Evolutionary conservation across 2,113 vertebrate species (phyloP).

Genomic region (Chamaea fasciata): DNA sequence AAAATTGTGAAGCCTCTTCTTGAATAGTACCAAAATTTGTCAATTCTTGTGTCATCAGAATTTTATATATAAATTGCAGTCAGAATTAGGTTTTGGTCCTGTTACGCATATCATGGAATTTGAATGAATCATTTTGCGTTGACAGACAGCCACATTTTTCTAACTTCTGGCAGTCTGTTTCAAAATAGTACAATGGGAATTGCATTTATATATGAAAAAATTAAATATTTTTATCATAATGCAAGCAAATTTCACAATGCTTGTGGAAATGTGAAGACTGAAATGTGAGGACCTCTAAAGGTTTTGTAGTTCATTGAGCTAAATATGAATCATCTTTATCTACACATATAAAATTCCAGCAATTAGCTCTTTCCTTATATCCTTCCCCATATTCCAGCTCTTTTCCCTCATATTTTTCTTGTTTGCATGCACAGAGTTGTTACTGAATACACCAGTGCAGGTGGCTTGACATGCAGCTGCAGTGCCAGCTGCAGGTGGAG

Average conservation of each 20-base stretch:
- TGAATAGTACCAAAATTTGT: background rate
- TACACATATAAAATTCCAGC: background rate
- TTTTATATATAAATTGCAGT: background rate
- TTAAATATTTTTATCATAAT: background rate
- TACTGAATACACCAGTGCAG: background rate
- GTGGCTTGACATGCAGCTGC: background rate
- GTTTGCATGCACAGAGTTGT: background rate
- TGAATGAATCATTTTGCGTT: background rate
- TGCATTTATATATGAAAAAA: background rate
- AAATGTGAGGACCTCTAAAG: background rate
- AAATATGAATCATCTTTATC: background rate
- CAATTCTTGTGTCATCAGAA: background rate
- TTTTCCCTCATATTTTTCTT: background rate
- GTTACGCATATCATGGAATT: fast-evolving
- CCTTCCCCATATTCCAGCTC: background rate
- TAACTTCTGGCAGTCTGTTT: background rate
- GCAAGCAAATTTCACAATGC: background rate
- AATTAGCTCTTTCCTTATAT: background rate
- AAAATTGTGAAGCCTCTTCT: background rate
- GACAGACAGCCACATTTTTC: background rate
- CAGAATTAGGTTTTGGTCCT: background rate
- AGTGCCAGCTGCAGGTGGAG: background rate
- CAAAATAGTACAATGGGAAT: background rate
- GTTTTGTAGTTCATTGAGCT: background rate
- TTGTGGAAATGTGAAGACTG: background rate